Evolutionary conservation across 2,113 vertebrate species (phyloP), one percentile per base, ranked within the genome.

Genomic region (Callionymus lyra): DNA sequence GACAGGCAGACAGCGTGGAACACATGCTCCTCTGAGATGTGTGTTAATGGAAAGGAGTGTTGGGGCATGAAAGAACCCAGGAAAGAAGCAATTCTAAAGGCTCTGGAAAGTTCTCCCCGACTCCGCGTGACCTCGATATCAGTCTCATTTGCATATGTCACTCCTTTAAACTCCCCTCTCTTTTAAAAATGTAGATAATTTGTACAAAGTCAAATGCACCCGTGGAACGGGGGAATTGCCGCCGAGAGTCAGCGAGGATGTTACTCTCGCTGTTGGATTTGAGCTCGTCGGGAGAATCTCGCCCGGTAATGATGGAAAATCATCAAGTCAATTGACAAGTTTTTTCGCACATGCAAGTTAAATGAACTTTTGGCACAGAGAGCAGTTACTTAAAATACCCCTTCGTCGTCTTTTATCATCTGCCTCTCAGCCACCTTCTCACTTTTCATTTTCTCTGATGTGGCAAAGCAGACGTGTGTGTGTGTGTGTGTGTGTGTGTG

Each of bases 41-140:
- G 46, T 35, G 54, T 68, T 69, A 83, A 77, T 73, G 73, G 75
- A 61, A 62, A 56, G 54, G 21, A 53, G 49, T 64, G 65, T 66
- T 53, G 35, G 39, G 45, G 33, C 56, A 53, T 42, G 37, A 56
- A 21, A 42, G 39, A 48, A 21, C 50, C 19, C 37, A 34, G 47
- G 42, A 33, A 41, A 57, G 39, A 42, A 44, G 35, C 61, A 47
- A 59, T 55, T 57, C 42, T 53, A 27, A 12, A 57, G 36, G 53
- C 38, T 5, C 17, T 49, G 4, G 51, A 64, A 66, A 43, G 50
- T 77, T 76, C 12, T 54, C 43, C 44, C 65, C 61, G 53, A 43
- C n/a, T 53, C 68, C 44, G 50, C 56, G 31, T 73, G 76, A 77
- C 75, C 71, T 73, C 70, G 56, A 73, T 72, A 38, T 12, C 46